Conservation (phyloP, 2,113 vertebrate genomes). For the Pristiophorus japonicus region DNA sequence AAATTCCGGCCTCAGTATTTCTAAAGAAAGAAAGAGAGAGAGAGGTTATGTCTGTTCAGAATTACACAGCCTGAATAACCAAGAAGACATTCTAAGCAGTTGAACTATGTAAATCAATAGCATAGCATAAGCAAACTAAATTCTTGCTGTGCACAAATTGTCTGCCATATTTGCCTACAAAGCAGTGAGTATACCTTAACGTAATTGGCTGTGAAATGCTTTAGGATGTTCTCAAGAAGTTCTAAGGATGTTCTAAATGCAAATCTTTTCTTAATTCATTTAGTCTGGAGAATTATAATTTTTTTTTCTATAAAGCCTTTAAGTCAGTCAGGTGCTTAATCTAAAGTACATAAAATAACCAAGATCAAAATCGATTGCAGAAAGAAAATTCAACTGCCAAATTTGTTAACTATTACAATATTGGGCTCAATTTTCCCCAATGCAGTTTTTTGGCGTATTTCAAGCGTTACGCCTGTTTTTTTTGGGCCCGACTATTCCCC, state of each 20-base stretch:
- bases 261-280: neutral
- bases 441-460: no score
- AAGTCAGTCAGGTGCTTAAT: neutral
- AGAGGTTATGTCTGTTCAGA: neutral
- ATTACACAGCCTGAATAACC: neutral
- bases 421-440: no score
- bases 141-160: neutral
- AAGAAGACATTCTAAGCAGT: neutral
- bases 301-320: neutral
- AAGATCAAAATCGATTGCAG: neutral
- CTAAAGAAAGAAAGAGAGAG: neutral
- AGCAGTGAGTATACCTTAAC: neutral
- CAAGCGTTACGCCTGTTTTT: no score
- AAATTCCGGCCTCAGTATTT: no score
- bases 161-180: neutral
- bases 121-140: neutral
- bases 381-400: neutral
- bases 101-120: no score
- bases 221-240: neutral
- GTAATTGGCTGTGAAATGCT: neutral
- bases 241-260: no score
- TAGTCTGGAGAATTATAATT: neutral
- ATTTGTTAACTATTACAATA: neutral
- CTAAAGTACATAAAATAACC: neutral
- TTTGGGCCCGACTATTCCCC: no score